Base-by-base conservation (phyloP, 2,797 vertebrate species). In the Coregonus sp. region DNA sequence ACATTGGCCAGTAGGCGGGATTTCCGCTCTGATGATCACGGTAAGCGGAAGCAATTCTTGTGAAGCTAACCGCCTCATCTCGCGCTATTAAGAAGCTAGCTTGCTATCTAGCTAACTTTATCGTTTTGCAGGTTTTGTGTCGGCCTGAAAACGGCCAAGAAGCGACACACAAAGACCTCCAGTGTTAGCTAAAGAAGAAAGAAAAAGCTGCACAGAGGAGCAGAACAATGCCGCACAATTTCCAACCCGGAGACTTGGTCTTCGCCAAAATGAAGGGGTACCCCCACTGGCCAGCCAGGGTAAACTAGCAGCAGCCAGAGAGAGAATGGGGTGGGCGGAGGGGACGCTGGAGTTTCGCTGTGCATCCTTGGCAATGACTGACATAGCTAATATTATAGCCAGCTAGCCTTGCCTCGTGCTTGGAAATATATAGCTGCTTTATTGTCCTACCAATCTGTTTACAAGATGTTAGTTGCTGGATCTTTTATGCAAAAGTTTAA, bases 191-290 rank as follows among this genome's bases (percentile, higher is more conserved):
- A 73, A 47, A 47, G 9, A 47, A 80, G 82, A n/a, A 20, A 59
- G 76, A 78, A 7, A 81, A 80, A 86, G 81, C 89, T 87, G 86
- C 84, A 84, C 20, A 52, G 71, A 87, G 81, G 81, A 92, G 80
- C 78, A 69, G 86, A 70, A 80, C 77, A 90, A 98, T 98, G 97
- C 97, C 97, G 73, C 96, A 97, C 93, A 96, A 95, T 91, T 98
- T 98, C 92, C 97, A 97, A 89, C 95, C 97, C 80, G 96, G 97
- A 76, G 97, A 98, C 92, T 91, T 99, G 84, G 97, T 99, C 81
- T 99, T 99, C 91, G 97, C 97, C 79, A 98, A 98, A 94, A 98
- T 98, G 97, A 98, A 99, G 94, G 97, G 97, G 52, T 98, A 98
- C 89, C 97, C 97, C 80, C 97, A 98, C 87, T 99, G 97, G 97